Conservation (phyloP, 92 coral and sea anemone genomes). For the Epizoanthus fatuus region DNA sequence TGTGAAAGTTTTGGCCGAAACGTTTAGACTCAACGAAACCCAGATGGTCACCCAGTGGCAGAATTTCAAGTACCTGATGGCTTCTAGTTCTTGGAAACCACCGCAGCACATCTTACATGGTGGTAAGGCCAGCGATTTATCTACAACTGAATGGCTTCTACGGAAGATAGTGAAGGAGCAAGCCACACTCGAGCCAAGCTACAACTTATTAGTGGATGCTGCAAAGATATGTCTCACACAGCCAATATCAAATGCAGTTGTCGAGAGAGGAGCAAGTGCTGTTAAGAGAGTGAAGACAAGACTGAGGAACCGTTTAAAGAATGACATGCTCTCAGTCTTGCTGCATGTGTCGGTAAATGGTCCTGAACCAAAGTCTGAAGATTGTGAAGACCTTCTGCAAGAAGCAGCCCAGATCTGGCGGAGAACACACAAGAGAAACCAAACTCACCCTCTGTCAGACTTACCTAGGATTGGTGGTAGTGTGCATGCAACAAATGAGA, state of each 20-base stretch:
- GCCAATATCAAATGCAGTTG: constrained; percentile 55
- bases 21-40: constrained; percentile 54
- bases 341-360: constrained; percentile 50
- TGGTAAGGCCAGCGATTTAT: constrained; percentile 35
- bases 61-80: constrained; percentile 45
- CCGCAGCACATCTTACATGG: constrained; percentile 57
- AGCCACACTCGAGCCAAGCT: constrained; percentile 18
- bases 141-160: constrained; percentile 49
- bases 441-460: neutral
- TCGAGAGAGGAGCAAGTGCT: constrained; percentile 60
- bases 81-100: constrained; percentile 34
- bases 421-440: constrained; percentile 26
- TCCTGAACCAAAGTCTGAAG: constrained; percentile 24
- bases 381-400: constrained; percentile 29
- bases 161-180: constrained; percentile 34
- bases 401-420: constrained; percentile 40
- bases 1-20: constrained; percentile 38
- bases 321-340: constrained; percentile 32
- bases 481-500: constrained; percentile 1
- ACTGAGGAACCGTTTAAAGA: constrained; percentile 44
- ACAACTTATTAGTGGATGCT: constrained; percentile 46
- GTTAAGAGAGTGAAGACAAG: constrained; percentile 46
- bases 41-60: constrained; percentile 66
- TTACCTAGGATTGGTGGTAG: constrained; percentile 5
- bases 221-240: constrained; percentile 56